Base-by-base conservation (phyloP, 1,140 invertebrate genomes). In the Lordiphosa clarofinis region DNA sequence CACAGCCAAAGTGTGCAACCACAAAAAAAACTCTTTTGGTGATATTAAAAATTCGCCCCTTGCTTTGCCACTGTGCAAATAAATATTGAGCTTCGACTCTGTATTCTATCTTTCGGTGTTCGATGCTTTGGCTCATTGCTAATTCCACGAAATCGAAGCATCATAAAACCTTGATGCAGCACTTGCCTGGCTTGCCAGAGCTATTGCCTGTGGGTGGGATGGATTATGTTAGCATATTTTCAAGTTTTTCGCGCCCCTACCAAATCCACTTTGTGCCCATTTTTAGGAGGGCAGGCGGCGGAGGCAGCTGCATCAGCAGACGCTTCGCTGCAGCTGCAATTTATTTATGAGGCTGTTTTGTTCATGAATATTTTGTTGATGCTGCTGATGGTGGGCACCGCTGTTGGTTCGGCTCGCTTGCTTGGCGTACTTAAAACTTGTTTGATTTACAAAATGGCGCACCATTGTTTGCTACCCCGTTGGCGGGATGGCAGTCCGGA, bases 291-390 rank as follows among this genome's bases (percentile, higher is more conserved):
- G 37, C 21, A 21, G 13, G 9, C 10, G 56, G 59, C 48, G 47
- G 6, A 19, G 15, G 56, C 52, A 65, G 61, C 44, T n/a, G n/a
- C n/a, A n/a, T n/a, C n/a, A n/a, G n/a, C n/a, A n/a, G n/a, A n/a
- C n/a, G n/a, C n/a, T n/a, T n/a, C n/a, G n/a, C n/a, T n/a, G n/a
- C n/a, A n/a, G n/a, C n/a, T n/a, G n/a, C n/a, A n/a, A n/a, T n/a
- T n/a, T n/a, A n/a, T n/a, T n/a, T n/a, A n/a, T n/a, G n/a, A n/a
- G n/a, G n/a, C n/a, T n/a, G n/a, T n/a, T 73, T 55, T 71, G 68
- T 71, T 71, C 68, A 71, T 71, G 68, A 71, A 71, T 71, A 71
- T 71, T 71, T 71, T 67, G 61, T 69, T 44, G 36, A 19, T 54
- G 38, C 35, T 58, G 47, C 4, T 65, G 53, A 39, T 49, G 15